Evolutionary conservation across 1,140 invertebrate genomes (phyloP), one percentile per base, ranked within the genome.

Genomic region (Papilio dardanus): DNA sequence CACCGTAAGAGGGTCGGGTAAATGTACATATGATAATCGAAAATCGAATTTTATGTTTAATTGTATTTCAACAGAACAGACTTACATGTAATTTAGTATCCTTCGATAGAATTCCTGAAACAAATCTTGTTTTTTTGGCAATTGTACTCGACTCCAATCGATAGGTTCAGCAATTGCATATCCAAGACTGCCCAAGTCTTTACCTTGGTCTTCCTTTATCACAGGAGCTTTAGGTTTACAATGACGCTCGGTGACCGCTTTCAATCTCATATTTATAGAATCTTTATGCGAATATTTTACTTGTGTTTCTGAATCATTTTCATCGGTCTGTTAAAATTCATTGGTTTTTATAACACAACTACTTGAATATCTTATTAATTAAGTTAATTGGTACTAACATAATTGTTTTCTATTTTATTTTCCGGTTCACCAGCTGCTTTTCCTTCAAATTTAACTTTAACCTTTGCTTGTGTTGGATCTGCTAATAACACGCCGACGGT

Each of bases 401-500:
- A 71, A 62, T 75, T 77, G 28, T 77, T 66, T 50, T 75, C 78
- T 19, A 42, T 35, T 42, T 83, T 79, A 46, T 88, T 81, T 19
- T 89, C 79, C 68, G 77, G 79, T 79, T 90, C 86, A 8, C 78
- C 81, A n/a, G 80, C 76, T 7, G 85, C 73, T 79, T 90, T 90
- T 12, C 93, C 86, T 86, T 95, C 94, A 50, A 94, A 92, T 85
- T 95, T 94, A 1, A 96, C 94, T 86, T 95, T 95, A 7, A 96
- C 94, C 85, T 95, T 94, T 2, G 95, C 95, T 79, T 94, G 93
- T 33, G 93, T 93, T 0, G 95, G 95, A 88, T 96, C 95, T 5
- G 96, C 95, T 6, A 96, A 93, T 31, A 96, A 83, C 24, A 96
- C 95, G 50, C 95, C 96, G 19, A 96, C 93, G 80, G 95, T 96